These are phyloP conservation scores for Phoeniculus purpureus DNA, from an alignment of 2,797 vertebrate species.

Conservation along the genomic window DNA sequence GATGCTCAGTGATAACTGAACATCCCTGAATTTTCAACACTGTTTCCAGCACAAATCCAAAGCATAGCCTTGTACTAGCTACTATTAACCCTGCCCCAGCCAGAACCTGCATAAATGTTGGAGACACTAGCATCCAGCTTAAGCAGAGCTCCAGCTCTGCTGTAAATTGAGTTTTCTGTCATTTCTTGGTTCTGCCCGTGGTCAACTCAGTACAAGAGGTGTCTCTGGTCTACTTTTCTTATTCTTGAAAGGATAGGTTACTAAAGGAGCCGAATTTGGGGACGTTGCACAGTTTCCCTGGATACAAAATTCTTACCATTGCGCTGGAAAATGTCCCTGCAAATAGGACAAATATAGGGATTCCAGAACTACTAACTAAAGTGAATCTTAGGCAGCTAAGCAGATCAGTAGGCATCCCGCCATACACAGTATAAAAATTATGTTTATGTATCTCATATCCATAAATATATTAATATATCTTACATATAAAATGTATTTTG, in stretches of 20 bases:
- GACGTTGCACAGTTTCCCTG: not conserved
- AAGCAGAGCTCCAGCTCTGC: not conserved
- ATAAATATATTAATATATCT: not conserved
- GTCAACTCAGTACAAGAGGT: not conserved
- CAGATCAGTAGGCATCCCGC: not conserved
- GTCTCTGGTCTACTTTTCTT: not conserved
- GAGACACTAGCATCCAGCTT: not conserved
- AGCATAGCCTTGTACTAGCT: not conserved
- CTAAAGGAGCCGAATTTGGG: not conserved
- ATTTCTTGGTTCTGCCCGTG: not conserved
- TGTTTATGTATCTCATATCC: not conserved
- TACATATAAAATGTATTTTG: not conserved
- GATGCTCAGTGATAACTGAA: not conserved
- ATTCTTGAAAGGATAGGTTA: not conserved
- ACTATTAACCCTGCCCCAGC: not conserved
- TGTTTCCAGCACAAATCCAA: not conserved
- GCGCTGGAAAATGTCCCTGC: not conserved
- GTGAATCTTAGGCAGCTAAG: not conserved
- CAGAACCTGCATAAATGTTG: not conserved
- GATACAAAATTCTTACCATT: not conserved
- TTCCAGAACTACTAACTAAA: not conserved
- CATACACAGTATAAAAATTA: not conserved
- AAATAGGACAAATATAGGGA: not conserved
- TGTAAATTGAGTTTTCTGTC: not conserved
- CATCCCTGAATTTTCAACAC: not conserved